phyloP scores from a whole-genome alignment of 2,797 vertebrate species.

The Gastrophryne carolinensis region DNA sequence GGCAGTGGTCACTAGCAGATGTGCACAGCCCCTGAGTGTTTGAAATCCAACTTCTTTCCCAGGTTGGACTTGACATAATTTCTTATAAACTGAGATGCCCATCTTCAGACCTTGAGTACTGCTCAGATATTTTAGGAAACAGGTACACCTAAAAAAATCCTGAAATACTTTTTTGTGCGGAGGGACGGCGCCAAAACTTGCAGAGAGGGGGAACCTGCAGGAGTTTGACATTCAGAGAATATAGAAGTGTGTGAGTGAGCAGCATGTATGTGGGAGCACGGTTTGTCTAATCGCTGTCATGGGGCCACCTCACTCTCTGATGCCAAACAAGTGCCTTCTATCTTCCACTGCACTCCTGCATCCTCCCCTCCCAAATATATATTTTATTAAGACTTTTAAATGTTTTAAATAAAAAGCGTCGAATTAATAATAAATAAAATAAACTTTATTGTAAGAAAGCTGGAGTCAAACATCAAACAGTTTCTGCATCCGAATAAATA shows the following conservation, averaged over 20 bases:
- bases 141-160: too few species aligned
- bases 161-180: too few species aligned
- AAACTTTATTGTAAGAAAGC: constrained; percentile 45
- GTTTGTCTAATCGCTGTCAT: background rate
- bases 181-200: too few species aligned
- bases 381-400: constrained; percentile 51
- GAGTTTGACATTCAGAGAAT: background rate
- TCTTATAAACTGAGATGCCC: too few species aligned
- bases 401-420: constrained; percentile 49
- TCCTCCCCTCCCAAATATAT: constrained; percentile 19
- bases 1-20: too few species aligned
- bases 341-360: constrained; percentile 17
- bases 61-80: too few species aligned
- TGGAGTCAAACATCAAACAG: background rate
- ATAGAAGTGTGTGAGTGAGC: background rate
- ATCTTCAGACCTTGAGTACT: too few species aligned
- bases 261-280: background rate
- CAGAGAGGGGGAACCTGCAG: too few species aligned
- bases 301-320: background rate
- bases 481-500: too few species aligned
- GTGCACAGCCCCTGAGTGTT: too few species aligned
- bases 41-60: too few species aligned
- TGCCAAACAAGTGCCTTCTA: constrained; percentile 45
- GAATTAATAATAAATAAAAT: constrained; percentile 48
- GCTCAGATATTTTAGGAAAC: too few species aligned